Conservation (phyloP, 1,140 invertebrate genomes). For the Rhopalosiphum maidis region DNA sequence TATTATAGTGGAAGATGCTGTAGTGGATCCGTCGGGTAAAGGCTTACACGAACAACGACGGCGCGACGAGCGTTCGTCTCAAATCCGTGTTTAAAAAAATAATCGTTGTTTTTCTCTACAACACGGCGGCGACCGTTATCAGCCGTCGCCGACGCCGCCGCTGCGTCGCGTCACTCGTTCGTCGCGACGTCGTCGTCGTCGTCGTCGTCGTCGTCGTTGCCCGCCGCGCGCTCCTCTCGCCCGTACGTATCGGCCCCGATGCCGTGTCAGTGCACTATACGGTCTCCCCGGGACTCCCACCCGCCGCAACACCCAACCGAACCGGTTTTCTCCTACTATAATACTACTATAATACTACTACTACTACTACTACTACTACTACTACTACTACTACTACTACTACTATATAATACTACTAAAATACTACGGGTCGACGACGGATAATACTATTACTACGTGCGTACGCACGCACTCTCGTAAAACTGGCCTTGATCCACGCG, state of each 20-base stretch:
- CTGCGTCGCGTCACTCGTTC: not conserved
- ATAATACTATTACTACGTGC: slow-evolving; percentile 15
- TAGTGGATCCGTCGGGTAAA: not conserved
- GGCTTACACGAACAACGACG: not conserved
- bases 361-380: slow-evolving; percentile 32
- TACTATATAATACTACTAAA: slow-evolving; percentile 21
- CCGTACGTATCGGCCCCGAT: not conserved
- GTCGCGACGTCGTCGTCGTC: not conserved
- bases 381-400: slow-evolving; percentile 31
- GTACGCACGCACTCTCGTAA: slow-evolving; percentile 46
- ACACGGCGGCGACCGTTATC: not conserved
- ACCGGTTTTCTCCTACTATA: slow-evolving; percentile 25
- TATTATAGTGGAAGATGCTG: too few species aligned
- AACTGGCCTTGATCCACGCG: slow-evolving; percentile 53
- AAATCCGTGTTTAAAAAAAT: not conserved
- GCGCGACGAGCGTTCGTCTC: not conserved
- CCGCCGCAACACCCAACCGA: not conserved
- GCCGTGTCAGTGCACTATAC: slow-evolving; percentile 18
- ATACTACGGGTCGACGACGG: not conserved
- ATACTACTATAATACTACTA: slow-evolving; percentile 2
- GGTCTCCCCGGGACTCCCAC: not conserved
- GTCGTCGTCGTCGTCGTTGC: not conserved
- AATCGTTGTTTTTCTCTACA: not conserved
- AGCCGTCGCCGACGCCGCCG: not conserved
- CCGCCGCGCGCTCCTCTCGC: not conserved